phyloP scores from a whole-genome alignment of 2,888 invertebrate species.

The Trilocha varians region DNA sequence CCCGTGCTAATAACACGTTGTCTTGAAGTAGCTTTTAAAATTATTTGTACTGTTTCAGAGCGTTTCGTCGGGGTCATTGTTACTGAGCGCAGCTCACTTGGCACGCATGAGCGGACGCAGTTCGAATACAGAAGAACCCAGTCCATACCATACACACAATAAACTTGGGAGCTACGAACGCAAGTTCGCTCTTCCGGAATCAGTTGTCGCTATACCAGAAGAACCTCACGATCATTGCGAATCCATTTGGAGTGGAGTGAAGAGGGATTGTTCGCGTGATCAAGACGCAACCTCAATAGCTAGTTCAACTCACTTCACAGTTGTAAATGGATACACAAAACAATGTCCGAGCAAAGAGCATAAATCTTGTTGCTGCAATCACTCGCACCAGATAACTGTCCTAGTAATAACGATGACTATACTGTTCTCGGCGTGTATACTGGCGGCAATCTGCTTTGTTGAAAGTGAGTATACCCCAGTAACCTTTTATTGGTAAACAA shows the following conservation, averaged over 20 bases:
- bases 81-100: slow-evolving; percentile 85
- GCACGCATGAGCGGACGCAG: slow-evolving; percentile 68
- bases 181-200: slow-evolving; percentile 37
- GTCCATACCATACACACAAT: slow-evolving; percentile 42
- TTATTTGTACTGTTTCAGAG: slow-evolving; percentile 72
- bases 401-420: slow-evolving; percentile 88
- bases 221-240: slow-evolving; percentile 50
- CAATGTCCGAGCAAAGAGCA: slow-evolving; percentile 75
- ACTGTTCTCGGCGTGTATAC: slow-evolving; percentile 84
- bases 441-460: slow-evolving; percentile 86
- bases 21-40: background rate
- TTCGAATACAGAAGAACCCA: slow-evolving; percentile 46
- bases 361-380: slow-evolving; percentile 80
- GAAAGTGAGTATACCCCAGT: slow-evolving; percentile 79
- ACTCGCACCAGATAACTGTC: slow-evolving; percentile 85
- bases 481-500: background rate
- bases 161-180: slow-evolving; percentile 49
- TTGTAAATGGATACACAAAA: slow-evolving; percentile 83
- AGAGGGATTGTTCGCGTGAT: slow-evolving; percentile 60
- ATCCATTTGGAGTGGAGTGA: slow-evolving; percentile 63
- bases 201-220: slow-evolving; percentile 59
- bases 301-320: slow-evolving; percentile 90
- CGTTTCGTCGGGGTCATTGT: slow-evolving; percentile 84
- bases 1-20: background rate
- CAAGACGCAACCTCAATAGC: slow-evolving; percentile 82